phyloP scores from a whole-genome alignment of 2,797 vertebrate genomes.

The Oreortyx pictus region DNA sequence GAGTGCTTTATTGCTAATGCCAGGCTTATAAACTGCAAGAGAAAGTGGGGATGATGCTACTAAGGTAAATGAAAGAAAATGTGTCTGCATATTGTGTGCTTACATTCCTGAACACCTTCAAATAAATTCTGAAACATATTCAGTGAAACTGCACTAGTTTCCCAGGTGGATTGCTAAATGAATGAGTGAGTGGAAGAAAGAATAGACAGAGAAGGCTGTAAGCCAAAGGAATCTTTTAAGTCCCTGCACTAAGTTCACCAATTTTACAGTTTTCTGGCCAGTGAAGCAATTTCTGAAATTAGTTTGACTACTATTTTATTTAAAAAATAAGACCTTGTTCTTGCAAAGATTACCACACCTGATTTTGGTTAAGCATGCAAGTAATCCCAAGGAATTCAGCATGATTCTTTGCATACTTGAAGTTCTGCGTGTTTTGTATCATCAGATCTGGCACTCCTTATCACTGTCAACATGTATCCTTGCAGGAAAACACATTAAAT shows the following conservation, averaged over 20 bases:
- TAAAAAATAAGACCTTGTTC: neutral
- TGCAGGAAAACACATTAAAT: neutral
- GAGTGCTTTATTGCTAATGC: neutral
- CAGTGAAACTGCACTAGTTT: neutral
- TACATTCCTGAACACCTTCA: neutral
- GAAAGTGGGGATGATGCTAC: neutral
- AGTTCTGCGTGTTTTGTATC: neutral
- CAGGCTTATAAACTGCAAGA: neutral
- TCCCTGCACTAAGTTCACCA: neutral
- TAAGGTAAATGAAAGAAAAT: neutral
- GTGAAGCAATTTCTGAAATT: neutral
- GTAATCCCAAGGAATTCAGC: neutral
- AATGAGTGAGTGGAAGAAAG: neutral
- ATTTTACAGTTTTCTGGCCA: neutral
- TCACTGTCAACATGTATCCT: neutral
- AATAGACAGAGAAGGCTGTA: neutral
- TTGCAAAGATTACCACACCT: neutral
- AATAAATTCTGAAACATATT: neutral
- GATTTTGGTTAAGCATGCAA: neutral
- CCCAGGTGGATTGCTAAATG: too few species aligned
- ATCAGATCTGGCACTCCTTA: neutral
- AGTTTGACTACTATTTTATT: neutral
- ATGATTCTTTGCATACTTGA: neutral
- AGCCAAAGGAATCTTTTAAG: neutral
- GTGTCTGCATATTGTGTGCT: rapidly evolving